These are phyloP conservation scores for Drosophila watanabei DNA, from an alignment of 1,140 invertebrate species.

Conservation along the genomic window DNA sequence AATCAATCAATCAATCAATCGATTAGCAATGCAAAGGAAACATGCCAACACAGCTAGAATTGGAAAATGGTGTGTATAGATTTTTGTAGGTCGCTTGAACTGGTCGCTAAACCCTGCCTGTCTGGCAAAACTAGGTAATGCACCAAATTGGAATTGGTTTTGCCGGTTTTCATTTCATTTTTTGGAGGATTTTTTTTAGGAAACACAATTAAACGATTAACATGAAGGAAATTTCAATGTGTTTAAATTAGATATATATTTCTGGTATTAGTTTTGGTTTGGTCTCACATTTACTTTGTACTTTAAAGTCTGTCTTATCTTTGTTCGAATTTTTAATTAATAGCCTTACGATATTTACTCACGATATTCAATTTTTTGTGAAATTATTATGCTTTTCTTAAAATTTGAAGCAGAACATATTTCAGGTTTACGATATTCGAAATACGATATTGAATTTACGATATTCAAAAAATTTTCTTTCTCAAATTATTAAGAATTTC, in stretches of 20 bases:
- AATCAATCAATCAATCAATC: constrained; percentile 51
- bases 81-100: constrained; percentile 69
- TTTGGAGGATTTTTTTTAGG: background rate
- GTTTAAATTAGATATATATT: background rate
- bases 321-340: background rate
- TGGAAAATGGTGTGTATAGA: constrained; percentile 47
- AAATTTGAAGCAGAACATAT: background rate
- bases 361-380: background rate
- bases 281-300: background rate
- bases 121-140: constrained; percentile 3
- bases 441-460: background rate
- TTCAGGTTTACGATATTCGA: background rate
- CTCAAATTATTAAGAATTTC: no score
- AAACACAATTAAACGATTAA: background rate
- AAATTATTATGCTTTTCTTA: background rate
- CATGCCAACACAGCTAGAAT: constrained; percentile 68
- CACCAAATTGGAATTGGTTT: constrained; percentile 2
- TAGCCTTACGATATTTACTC: constrained; percentile 1
- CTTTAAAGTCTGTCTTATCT: background rate
- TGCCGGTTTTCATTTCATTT: background rate
- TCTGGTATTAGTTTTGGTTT: background rate
- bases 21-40: constrained; percentile 70
- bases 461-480: background rate
- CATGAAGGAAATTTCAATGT: background rate
- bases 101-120: constrained; percentile 50